Evolutionary conservation across 2,113 vertebrate genomes (phyloP).

Genomic region (Micronisus gabar): DNA sequence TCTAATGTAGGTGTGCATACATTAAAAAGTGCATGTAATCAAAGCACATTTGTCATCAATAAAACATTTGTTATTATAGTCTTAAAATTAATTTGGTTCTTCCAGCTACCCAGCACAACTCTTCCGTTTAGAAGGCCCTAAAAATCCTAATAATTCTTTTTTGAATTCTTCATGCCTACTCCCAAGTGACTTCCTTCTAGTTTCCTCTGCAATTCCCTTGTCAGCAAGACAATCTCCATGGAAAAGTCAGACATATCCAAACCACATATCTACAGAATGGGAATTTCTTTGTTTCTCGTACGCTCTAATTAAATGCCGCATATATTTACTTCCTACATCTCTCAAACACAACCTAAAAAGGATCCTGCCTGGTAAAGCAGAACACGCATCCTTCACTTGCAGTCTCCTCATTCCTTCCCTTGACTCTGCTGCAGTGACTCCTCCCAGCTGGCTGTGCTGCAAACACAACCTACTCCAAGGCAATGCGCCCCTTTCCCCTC

Average conservation of each 20-base stretch:
- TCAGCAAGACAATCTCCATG: background rate
- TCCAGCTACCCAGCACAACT: background rate
- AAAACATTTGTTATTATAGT: background rate
- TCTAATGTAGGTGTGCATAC: background rate
- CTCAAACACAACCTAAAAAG: background rate
- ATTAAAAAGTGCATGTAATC: background rate
- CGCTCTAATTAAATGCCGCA: background rate
- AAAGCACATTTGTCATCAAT: background rate
- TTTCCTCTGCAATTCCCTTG: background rate
- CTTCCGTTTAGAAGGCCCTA: background rate
- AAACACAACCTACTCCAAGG: background rate
- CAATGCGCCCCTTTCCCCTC: fast-evolving
- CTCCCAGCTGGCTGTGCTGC: background rate
- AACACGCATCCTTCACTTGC: background rate
- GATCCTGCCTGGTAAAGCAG: background rate
- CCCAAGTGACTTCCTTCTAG: background rate
- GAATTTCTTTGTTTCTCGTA: background rate
- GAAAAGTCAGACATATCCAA: background rate
- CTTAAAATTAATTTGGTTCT: background rate
- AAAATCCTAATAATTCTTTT: background rate
- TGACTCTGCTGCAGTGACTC: background rate
- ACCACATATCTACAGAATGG: background rate
- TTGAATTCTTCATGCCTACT: background rate
- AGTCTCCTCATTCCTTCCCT: background rate
- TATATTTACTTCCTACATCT: background rate